Base-by-base conservation (phyloP, 1,140 invertebrate genomes). In the Acromyrmex heyeri region DNA sequence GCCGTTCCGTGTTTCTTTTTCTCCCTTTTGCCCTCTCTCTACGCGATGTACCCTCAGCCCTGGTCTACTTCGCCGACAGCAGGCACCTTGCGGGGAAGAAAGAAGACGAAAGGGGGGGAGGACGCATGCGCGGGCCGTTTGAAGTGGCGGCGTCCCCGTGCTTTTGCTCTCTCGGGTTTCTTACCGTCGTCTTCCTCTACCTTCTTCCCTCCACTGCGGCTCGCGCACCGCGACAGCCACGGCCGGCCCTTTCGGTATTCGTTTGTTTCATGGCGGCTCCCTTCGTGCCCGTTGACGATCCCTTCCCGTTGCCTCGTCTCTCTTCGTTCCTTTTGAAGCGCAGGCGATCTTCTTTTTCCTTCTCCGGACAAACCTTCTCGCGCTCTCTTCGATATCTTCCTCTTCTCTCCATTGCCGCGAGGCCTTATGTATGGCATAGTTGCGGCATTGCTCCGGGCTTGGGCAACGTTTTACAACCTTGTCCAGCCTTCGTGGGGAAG, bases 201-300 rank as follows among this genome's bases (percentile, higher is more conserved):
- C 73, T 88, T 70, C 70, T 78, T 83, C 86, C 83, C 76, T 82
- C 38, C 85, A 38, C 69, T 79, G 75, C 65, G 57, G 62, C 85
- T 88, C 82, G 78, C 77, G 65, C 75, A 61, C 64, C 82, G 85
- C 86, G 88, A 90, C 89, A 87, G 65, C 75, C 77, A 70, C 91
- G 90, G 81, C 85, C 91, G 93, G 93, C 91, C 93, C 91, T 93
- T 93, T 92, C 93, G 94, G 94, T 93, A 94, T 95, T 95, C 94
- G 94, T 95, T 95, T 94, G 94, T 95, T 93, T 94, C 93, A 93
- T 92, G 92, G 91, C 91, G 91, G 91, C 91, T 93, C 88, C 89
- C 91, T 92, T 92, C 93, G 89, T 76, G 75, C 72, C 79, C 70
- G 79, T 83, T 73, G 79, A 83, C 79, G 79, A 83, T 83, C 79